Evolutionary conservation across 2,113 vertebrate species (phyloP).

Genomic region (Pterophyllum scalare): DNA sequence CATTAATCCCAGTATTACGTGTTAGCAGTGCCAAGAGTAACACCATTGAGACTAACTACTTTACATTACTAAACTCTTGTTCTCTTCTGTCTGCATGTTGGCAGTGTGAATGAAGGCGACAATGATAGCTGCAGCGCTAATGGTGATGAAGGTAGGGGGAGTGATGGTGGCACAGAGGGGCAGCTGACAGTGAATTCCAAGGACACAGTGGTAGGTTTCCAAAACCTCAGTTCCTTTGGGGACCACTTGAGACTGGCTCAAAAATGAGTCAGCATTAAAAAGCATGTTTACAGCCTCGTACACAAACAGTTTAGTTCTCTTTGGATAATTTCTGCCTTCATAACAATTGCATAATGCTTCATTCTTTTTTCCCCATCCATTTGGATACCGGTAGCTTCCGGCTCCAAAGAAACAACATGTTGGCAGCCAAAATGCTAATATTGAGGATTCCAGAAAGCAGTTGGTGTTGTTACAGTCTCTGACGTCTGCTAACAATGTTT

Average conservation of each 20-base stretch:
- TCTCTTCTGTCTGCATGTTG: background rate
- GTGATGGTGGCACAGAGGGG: background rate
- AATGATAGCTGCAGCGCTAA: background rate
- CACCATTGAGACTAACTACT: too few species aligned
- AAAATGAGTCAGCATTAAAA: background rate
- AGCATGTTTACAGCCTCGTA: background rate
- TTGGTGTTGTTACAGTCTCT: background rate
- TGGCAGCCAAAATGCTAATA: background rate
- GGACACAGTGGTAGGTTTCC: slow-evolving; percentile 8
- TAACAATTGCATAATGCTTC: background rate
- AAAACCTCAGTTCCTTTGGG: background rate
- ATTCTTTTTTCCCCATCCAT: background rate
- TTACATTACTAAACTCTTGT: background rate
- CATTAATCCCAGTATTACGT: too few species aligned
- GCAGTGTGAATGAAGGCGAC: slow-evolving; percentile 14
- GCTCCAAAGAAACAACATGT: background rate
- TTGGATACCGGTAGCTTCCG: background rate
- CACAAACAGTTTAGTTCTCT: background rate
- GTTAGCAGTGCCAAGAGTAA: too few species aligned
- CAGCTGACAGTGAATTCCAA: background rate
- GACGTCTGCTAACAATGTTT: accelerated
- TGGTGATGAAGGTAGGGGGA: background rate
- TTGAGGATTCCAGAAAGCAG: background rate
- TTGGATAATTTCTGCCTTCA: background rate
- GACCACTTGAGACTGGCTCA: background rate